Evolutionary conservation across 2,113 vertebrate genomes (phyloP).

Genomic region (Formicarius rufipectus): DNA sequence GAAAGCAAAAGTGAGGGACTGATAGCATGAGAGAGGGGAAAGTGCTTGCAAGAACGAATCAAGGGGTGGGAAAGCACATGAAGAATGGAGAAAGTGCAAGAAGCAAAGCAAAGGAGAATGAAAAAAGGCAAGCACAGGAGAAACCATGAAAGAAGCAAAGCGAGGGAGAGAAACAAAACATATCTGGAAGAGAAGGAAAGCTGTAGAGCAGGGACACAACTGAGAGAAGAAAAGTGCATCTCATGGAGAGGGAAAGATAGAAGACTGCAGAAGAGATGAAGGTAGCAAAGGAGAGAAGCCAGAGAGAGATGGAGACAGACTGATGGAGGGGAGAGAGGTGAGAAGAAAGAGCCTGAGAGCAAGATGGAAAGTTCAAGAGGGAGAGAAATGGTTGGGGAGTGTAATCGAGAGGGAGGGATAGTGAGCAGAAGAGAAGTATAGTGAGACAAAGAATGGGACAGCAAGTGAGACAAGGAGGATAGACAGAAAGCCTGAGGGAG

Average conservation of each 20-base stretch:
- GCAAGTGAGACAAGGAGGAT: background rate
- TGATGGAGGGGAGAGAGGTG: background rate
- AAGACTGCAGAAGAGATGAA: background rate
- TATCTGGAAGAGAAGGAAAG: background rate
- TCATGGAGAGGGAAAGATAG: background rate
- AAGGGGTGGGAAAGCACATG: background rate
- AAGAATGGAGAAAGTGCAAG: background rate
- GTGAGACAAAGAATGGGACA: background rate
- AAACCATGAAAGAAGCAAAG: accelerated
- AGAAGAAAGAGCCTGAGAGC: background rate
- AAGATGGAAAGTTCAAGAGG: background rate
- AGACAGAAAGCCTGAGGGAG: background rate
- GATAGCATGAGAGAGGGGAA: background rate
- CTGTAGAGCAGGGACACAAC: background rate
- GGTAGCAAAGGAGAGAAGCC: background rate
- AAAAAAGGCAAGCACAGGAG: background rate
- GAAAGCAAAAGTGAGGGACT: background rate
- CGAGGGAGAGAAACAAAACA: background rate
- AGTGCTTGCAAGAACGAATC: background rate
- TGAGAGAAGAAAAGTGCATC: background rate
- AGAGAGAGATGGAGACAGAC: background rate
- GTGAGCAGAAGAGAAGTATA: background rate
- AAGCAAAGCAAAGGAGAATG: background rate
- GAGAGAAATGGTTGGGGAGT: background rate
- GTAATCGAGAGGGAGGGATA: background rate